These are phyloP conservation scores for Aphelenchoides fujianensis DNA, from an alignment of 1,140 invertebrate species.

Conservation along the genomic window DNA sequence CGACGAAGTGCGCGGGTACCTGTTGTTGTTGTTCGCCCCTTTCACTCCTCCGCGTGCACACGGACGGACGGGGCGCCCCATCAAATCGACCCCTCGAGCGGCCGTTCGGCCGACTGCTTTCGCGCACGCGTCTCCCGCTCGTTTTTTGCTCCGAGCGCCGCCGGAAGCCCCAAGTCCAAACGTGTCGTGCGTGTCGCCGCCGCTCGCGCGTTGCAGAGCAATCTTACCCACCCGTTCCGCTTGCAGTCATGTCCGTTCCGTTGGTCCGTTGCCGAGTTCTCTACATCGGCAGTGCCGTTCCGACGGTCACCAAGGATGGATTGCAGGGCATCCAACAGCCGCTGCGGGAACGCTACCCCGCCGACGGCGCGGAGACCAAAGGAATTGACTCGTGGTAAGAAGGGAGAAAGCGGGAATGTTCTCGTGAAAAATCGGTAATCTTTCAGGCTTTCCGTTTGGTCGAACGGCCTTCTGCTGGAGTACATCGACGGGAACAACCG, in stretches of 20 bases:
- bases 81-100: background rate
- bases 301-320: constrained; percentile 93
- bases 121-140: background rate
- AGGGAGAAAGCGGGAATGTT: background rate
- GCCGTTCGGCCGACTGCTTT: background rate
- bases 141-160: background rate
- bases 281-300: constrained; percentile 93
- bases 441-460: constrained; percentile 82
- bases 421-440: constrained; percentile 59
- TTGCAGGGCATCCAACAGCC: constrained; percentile 95
- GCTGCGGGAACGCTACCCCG: constrained; percentile 87
- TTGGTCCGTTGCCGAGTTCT: constrained; percentile 78
- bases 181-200: no score
- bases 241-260: constrained; percentile 34
- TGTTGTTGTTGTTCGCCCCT: background rate
- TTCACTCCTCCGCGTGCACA: no score
- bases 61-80: no score
- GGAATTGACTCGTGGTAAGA: constrained; percentile 84
- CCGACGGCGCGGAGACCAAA: constrained; percentile 71
- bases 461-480: constrained; percentile 88
- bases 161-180: background rate
- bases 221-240: background rate
- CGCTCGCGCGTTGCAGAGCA: no score
- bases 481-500: constrained; percentile 92
- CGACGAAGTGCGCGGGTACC: background rate